phyloP scores from a whole-genome alignment of 2,113 vertebrate species.

The Aspiorhynchus laticeps region DNA sequence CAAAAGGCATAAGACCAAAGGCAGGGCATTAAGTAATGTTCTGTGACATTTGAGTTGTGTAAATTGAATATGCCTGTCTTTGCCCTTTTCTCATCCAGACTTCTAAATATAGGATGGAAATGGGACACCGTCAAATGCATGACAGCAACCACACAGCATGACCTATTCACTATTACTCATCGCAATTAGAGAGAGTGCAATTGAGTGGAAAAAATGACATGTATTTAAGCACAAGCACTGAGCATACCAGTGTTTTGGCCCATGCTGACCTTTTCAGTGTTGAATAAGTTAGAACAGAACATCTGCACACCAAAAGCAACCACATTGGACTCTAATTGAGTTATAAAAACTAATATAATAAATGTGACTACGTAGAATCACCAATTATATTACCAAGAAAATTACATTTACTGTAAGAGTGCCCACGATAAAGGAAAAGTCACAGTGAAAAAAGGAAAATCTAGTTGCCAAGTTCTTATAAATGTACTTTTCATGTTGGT shows the following conservation, averaged over 20 bases:
- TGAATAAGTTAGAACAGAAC: conserved; percentile 12
- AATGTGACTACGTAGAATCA: neutral
- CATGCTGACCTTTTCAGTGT: neutral
- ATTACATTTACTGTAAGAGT: neutral
- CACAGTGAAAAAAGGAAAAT: neutral
- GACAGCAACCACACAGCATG: conserved; percentile 12
- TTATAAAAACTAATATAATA: neutral
- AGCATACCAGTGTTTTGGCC: neutral
- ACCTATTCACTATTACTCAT: conserved; percentile 42
- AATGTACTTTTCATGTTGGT: neutral
- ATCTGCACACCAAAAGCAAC: neutral
- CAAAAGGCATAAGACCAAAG: conserved; percentile 40
- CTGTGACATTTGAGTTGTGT: conserved; percentile 53
- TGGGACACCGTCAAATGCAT: conserved; percentile 10
- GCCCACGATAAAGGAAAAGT: neutral
- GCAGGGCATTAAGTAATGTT: conserved; percentile 49
- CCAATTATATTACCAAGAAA: neutral
- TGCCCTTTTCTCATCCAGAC: conserved; percentile 42
- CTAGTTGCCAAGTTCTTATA: neutral
- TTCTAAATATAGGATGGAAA: conserved; percentile 46
- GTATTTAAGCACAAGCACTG: conserved; percentile 7
- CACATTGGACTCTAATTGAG: neutral
- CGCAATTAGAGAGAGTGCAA: conserved; percentile 37
- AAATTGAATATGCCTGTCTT: conserved; percentile 50
- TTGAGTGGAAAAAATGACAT: conserved; percentile 15